Percentiles rank a stretch among this genome's conserved stretches.
Conservation (phyloP, 2,797 vertebrate genomes). For the Numenius phaeopus region DNA sequence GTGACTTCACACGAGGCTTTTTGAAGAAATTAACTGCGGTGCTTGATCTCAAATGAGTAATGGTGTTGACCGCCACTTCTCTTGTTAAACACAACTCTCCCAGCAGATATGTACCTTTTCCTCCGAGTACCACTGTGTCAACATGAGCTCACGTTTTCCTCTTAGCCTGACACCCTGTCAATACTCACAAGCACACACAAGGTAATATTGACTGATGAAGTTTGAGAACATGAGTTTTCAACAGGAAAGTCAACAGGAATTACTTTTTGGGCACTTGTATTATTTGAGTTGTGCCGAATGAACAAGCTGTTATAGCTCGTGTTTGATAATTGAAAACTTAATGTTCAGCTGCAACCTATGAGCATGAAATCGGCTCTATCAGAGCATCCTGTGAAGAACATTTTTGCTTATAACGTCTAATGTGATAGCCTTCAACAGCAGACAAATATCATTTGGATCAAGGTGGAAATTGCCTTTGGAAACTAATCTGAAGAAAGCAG, state of each 20-base stretch:
- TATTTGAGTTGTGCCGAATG: constrained; percentile 69
- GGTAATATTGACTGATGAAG: constrained; percentile 3
- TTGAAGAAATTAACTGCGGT: constrained; percentile 14
- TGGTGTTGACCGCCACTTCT: background rate
- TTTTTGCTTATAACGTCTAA: background rate
- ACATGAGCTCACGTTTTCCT: constrained; percentile 45
- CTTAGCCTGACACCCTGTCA: constrained; percentile 12
- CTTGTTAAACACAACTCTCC: constrained; percentile 43
- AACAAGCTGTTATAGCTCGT: constrained; percentile 41
- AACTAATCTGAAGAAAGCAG: background rate
- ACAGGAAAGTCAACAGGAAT: constrained; percentile 62
- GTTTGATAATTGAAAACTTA: constrained; percentile 55
- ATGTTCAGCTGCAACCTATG: background rate
- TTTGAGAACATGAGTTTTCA: constrained; percentile 55
- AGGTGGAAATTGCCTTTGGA: background rate
- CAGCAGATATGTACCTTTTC: constrained; percentile 49
- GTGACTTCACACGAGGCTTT: background rate
- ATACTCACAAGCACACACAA: background rate
- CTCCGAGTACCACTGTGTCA: constrained; percentile 58
- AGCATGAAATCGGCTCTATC: background rate
- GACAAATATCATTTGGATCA: background rate
- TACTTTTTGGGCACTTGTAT: constrained; percentile 40
- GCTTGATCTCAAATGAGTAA: background rate
- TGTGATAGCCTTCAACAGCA: background rate
- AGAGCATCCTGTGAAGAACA: background rate